Conservation (phyloP, 2,888 invertebrate genomes). For the Acanthosepion esculentum region DNA sequence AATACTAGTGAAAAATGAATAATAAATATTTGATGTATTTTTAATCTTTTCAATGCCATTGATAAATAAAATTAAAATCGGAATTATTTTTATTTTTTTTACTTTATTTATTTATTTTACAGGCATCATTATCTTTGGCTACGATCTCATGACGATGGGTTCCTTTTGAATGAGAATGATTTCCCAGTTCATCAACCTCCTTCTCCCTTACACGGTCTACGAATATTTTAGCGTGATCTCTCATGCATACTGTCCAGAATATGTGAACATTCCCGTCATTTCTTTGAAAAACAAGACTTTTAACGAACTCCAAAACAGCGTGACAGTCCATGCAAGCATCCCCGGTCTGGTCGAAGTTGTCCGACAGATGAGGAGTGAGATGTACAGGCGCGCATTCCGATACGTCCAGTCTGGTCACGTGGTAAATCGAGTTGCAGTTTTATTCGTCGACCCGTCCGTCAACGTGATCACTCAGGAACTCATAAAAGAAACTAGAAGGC, state of each 20-base stretch:
- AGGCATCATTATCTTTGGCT: slow-evolving; percentile 34
- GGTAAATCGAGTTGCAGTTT: neutral
- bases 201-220: too few species aligned
- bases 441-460: neutral
- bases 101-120: neutral
- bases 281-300: neutral
- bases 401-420: neutral
- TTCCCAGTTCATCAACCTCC: neutral
- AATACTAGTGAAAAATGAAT: too few species aligned
- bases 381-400: neutral
- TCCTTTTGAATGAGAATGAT: neutral
- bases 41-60: too few species aligned
- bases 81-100: neutral
- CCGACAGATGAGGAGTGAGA: neutral
- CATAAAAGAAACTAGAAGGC: neutral
- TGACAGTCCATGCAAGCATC: neutral
- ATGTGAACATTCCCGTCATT: neutral
- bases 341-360: neutral
- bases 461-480: neutral
- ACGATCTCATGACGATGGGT: neutral
- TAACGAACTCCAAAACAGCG: neutral
- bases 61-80: too few species aligned
- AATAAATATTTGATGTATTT: too few species aligned
- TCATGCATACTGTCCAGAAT: neutral
- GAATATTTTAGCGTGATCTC: neutral